Percentiles rank a stretch among this genome's conserved stretches.
These are phyloP conservation scores for Lepus oiostolus DNA, from an alignment of 2,797 vertebrate species.

Conservation along the genomic window DNA sequence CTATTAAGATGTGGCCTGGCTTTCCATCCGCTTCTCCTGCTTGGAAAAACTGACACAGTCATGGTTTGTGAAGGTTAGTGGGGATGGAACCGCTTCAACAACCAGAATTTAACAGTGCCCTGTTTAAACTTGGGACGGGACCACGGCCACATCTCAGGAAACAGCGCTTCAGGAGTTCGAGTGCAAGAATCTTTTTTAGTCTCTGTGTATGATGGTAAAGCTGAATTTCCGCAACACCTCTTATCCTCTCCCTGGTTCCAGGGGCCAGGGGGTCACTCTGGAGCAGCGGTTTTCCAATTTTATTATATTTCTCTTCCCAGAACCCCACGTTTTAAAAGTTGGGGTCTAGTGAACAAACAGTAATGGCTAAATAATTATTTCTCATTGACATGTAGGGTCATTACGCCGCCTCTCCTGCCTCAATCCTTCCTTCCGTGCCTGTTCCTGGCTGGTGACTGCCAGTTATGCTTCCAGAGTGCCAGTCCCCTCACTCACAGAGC, in stretches of 20 bases:
- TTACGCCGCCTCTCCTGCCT: background rate
- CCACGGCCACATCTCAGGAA: conserved; percentile 52
- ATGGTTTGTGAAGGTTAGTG: conserved; percentile 71
- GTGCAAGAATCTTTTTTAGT: background rate
- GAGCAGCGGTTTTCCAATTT: conserved; percentile 17
- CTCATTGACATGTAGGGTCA: background rate
- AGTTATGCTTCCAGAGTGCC: background rate
- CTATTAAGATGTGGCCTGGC: conserved; percentile 78
- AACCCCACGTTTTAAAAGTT: background rate
- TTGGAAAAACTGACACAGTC: conserved; percentile 78
- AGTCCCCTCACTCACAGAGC: background rate
- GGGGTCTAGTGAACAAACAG: background rate
- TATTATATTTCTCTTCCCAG: conserved; percentile 34
- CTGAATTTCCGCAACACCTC: background rate
- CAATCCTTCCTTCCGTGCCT: background rate
- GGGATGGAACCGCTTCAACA: conserved; percentile 45
- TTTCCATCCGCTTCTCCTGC: conserved; percentile 76
- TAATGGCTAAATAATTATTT: conserved; percentile 35
- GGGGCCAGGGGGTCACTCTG: background rate
- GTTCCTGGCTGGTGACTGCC: background rate
- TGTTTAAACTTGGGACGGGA: background rate
- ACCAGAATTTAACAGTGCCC: background rate
- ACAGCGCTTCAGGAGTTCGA: background rate
- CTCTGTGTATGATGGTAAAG: background rate
- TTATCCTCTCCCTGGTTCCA: background rate